phyloP scores from a whole-genome alignment of 2,888 invertebrate species.

The Villa cingulata region DNA sequence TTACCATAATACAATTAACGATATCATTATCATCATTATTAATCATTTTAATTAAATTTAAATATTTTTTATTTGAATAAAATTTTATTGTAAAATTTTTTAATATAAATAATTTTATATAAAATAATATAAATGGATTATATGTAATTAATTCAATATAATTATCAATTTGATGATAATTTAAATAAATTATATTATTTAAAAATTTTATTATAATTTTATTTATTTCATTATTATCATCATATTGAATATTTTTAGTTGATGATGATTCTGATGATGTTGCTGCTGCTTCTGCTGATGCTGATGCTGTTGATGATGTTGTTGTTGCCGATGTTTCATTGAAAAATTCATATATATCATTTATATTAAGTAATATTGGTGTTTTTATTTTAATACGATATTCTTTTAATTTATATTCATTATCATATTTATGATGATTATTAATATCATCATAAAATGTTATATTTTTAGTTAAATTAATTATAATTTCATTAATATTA shows the following conservation, averaged over 20 bases:
- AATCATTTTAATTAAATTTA: too few relatives aligned
- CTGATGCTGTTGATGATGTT: too few relatives aligned
- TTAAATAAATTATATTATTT: slow-evolving; percentile 4
- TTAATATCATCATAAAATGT: too few relatives aligned
- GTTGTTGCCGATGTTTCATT: neutral
- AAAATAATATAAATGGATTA: slow-evolving; percentile 9
- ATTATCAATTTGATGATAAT: slow-evolving; percentile 9
- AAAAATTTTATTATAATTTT: slow-evolving; percentile 6
- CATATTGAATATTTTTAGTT: too few relatives aligned
- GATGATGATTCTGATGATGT: too few relatives aligned
- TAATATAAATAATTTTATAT: slow-evolving; percentile 4
- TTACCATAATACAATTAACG: neutral
- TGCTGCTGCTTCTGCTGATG: too few relatives aligned
- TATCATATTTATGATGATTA: too few relatives aligned
- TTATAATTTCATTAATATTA: too few relatives aligned
- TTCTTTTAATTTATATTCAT: too few relatives aligned
- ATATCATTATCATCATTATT: neutral
- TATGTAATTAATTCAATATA: slow-evolving; percentile 4
- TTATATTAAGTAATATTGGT: slow-evolving; percentile 6
- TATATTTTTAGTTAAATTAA: too few relatives aligned
- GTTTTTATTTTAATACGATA: slow-evolving; percentile 5
- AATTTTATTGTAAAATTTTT: slow-evolving; percentile 1
- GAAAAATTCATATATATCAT: slow-evolving; percentile 9
- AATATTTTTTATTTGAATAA: too few relatives aligned
- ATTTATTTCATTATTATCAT: neutral